These are phyloP conservation scores for Liasis olivaceus DNA, from an alignment of 2,797 vertebrate species.

Conservation along the genomic window DNA sequence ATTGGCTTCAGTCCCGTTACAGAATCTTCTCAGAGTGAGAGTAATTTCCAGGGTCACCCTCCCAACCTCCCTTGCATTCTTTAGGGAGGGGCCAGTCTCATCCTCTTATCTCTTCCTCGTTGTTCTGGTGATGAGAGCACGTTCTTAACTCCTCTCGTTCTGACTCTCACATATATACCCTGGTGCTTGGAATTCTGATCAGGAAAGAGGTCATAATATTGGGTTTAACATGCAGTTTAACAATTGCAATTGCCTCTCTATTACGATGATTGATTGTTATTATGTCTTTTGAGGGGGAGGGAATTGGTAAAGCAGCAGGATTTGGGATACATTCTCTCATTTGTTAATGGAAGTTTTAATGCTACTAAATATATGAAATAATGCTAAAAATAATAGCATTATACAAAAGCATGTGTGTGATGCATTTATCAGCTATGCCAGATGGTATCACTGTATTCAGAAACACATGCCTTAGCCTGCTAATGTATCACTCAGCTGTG, in stretches of 20 bases:
- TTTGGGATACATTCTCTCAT: not conserved
- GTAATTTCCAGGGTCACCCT: too few species aligned
- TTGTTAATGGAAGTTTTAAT: slow-evolving; percentile 27
- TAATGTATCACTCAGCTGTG: not conserved
- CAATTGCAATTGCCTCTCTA: not conserved
- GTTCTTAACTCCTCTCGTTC: too few species aligned
- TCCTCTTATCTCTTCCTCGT: too few species aligned
- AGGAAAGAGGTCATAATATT: not conserved
- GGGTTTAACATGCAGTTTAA: not conserved
- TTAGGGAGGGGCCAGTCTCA: too few species aligned
- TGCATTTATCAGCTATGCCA: slow-evolving; percentile 27
- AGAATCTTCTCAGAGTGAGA: too few species aligned
- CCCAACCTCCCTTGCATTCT: too few species aligned
- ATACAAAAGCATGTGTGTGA: not conserved
- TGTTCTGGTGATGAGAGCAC: too few species aligned
- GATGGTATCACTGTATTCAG: slow-evolving; percentile 24
- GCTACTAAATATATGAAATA: slow-evolving; percentile 44
- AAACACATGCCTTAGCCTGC: slow-evolving; percentile 36
- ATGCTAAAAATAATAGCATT: slow-evolving; percentile 21
- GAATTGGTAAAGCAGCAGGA: slow-evolving; percentile 34
- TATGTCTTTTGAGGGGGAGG: accelerated
- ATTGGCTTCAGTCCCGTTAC: too few species aligned
- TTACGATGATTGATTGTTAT: not conserved
- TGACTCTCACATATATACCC: too few species aligned
- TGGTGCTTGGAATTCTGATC: slow-evolving; percentile 9